These are phyloP conservation scores for Alosa alosa DNA, from an alignment of 2,113 vertebrate species.

Conservation along the genomic window DNA sequence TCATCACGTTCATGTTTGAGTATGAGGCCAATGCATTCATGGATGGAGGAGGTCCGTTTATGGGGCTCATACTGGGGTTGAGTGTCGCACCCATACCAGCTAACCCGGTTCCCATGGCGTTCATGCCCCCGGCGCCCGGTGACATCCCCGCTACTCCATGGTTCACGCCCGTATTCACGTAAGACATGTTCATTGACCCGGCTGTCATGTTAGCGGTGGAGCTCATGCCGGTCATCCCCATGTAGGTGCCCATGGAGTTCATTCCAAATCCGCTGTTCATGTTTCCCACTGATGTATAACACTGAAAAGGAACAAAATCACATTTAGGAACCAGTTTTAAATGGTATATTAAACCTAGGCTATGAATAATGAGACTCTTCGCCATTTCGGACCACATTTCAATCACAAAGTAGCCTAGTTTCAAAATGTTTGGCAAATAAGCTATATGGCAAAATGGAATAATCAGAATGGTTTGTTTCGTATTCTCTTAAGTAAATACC, in stretches of 20 bases:
- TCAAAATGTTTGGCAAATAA: background rate
- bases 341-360: background rate
- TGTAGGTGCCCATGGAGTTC: conserved; percentile 83
- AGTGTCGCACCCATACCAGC: conserved; percentile 70
- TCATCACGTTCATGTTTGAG: conserved; percentile 78
- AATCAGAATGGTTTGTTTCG: background rate
- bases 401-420: no score
- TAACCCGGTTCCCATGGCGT: conserved; percentile 75
- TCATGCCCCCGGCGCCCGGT: conserved; percentile 17
- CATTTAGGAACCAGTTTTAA: background rate
- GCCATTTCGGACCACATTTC: background rate
- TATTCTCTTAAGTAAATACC: background rate
- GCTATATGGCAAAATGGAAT: background rate
- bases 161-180: conserved; percentile 79
- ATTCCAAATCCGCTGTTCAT: conserved; percentile 83
- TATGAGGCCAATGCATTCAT: conserved; percentile 78
- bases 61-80: conserved; percentile 80
- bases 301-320: conserved; percentile 61
- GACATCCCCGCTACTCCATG: conserved; percentile 64
- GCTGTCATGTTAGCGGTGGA: conserved; percentile 74
- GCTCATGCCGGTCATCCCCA: conserved; percentile 83
- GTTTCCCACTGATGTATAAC: conserved; percentile 79
- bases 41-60: conserved; percentile 73
- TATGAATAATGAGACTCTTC: background rate
- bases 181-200: conserved; percentile 81